Evolutionary conservation across 2,888 invertebrate genomes (phyloP), one percentile per base, ranked within the genome.

Genomic region (Drosophila lacicola): DNA sequence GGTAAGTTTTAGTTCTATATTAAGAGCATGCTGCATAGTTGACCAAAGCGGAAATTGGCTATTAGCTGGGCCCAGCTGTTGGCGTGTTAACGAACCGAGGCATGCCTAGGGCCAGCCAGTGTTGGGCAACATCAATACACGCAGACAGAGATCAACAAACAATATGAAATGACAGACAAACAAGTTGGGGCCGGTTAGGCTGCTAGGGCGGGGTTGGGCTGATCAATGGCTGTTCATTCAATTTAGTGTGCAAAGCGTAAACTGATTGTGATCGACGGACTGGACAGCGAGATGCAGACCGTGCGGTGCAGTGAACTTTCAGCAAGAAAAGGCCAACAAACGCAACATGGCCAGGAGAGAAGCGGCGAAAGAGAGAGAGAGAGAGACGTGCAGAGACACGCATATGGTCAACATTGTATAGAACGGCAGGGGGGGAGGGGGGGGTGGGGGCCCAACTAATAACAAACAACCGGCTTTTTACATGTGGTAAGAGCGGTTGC

Each of bases 181-280:
- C 51, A 68, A 25, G 49, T 17, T n/a, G 39, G 14, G 17, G 21
- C 17, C 21, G n/a, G 17, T 17, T 17, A 2, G 17, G 17, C 49
- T 9, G 17, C 14, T 13, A 41, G 19, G 36, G 25, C 11, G 29
- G 10, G 51, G 61, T 44, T 21, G 42, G n/a, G 57, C 56, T 85
- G 80, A 84, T 86, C 83, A 82, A 84, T 84, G 83, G 74, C 69
- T 75, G 83, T 78, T 70, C 82, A 82, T 85, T 83, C 88, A 85
- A 82, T 88, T 84, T 75, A 70, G 70, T 74, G 79, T 70, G 86
- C 71, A 78, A 82, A 87, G 81, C 84, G 69, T 83, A 70, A 87
- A 86, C 89, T 83, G 89, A 89, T 89, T 84, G 87, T 86, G 87
- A 86, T 87, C 78, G 78, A 72, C 69, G 39, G 63, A 77, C 36